Base-by-base conservation (phyloP, 2,797 vertebrate genomes). In the Champsocephalus gunnari region DNA sequence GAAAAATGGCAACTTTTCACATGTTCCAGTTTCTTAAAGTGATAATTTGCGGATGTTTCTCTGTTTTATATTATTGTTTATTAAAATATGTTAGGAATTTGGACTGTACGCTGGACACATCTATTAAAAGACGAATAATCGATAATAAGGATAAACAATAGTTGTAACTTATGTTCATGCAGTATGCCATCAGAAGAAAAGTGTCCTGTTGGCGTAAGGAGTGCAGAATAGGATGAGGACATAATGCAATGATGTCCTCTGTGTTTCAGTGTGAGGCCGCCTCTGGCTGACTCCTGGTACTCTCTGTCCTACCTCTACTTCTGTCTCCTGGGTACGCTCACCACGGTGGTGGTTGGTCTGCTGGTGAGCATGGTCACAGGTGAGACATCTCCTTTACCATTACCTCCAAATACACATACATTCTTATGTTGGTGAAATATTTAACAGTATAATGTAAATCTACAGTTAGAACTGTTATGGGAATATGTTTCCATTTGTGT, bases 271-370 rank as follows among this genome's bases (percentile, higher is more conserved):
- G 24, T 76, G 61, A 92, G 95, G 73, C 95, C 95, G 43, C 43
- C 74, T 44, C 47, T 96, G 61, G 95, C 95, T 71, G 94, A 96
- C 81, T 65, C 64, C 75, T 96, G 93, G 95, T 96, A 96, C 79
- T 95, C 95, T 32, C 79, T 96, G 76, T 96, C 95, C 53, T 96
- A 96, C 63, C 75, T 96, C 53, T 95, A 96, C 88, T 87, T 96
- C 44, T 80, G 91, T 48, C 79, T 90, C 4, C 10, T 96, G 53
- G 95, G 95, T 3, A 71, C 73, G 38, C 9, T 95, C 83, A 73
- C 56, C 59, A 95, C 95, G 2, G 57, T 96, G 0, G 64, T 71
- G 24, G 48, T 34, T 12, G 95, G 95, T 19, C 73, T 95, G 34
- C 54, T 93, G 56, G 78, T 94, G 77, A 96, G 95, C 86, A 53